Evolutionary conservation across 2,888 invertebrate species (phyloP).

Genomic region (Drosophila mettleri): DNA sequence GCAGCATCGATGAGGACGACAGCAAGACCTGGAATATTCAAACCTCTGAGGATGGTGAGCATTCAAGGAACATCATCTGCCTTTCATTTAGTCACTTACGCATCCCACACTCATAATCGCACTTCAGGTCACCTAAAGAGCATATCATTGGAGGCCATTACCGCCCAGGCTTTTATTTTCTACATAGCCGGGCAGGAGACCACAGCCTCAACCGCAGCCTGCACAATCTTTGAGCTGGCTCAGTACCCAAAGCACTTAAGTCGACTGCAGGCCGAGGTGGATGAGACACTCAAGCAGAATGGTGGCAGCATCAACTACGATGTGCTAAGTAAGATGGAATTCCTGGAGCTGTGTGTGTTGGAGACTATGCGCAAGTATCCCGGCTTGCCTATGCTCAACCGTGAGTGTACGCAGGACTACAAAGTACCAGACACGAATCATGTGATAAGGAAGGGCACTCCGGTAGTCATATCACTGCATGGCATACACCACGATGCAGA

Average conservation of each 20-base stretch:
- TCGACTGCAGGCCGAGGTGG: slow-evolving; percentile 82
- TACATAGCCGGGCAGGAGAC: slow-evolving; percentile 85
- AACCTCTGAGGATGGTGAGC: slow-evolving; percentile 58
- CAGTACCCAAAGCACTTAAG: slow-evolving; percentile 82
- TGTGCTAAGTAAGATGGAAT: slow-evolving; percentile 84
- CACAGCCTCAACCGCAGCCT: slow-evolving; percentile 83
- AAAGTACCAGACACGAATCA: slow-evolving; percentile 77
- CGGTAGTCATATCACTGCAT: slow-evolving; percentile 81
- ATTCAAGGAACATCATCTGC: neutral
- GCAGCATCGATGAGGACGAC: slow-evolving; percentile 74
- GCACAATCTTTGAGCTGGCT: slow-evolving; percentile 83
- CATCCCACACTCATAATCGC: no score
- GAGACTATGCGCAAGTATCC: slow-evolving; percentile 85
- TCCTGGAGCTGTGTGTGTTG: slow-evolving; percentile 83
- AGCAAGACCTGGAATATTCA: slow-evolving; percentile 64
- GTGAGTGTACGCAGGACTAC: slow-evolving; percentile 83
- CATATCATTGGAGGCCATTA: slow-evolving; percentile 77
- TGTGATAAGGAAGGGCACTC: slow-evolving; percentile 82
- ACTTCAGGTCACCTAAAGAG: slow-evolving; percentile 59
- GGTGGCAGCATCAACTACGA: slow-evolving; percentile 81
- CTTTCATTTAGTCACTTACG: neutral
- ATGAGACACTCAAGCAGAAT: slow-evolving; percentile 77
- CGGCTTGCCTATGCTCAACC: slow-evolving; percentile 83
- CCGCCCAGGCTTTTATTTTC: slow-evolving; percentile 84
- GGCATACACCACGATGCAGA: slow-evolving; percentile 84